phyloP scores from a whole-genome alignment of 2,888 invertebrate species.

The Drosophila sordidapex region DNA sequence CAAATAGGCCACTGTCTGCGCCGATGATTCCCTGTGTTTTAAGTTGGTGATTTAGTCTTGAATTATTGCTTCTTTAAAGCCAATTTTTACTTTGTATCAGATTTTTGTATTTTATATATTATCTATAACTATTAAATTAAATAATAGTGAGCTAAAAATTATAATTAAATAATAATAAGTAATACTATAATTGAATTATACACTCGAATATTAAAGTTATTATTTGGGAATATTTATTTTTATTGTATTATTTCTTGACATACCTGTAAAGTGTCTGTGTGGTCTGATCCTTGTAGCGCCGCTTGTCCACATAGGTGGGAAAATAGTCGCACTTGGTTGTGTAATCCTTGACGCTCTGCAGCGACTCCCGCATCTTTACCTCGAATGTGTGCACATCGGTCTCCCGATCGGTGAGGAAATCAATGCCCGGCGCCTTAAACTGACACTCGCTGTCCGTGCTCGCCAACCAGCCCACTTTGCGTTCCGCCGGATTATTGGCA shows the following conservation, averaged over 20 bases:
- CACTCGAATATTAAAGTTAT: background rate
- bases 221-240: background rate
- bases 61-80: background rate
- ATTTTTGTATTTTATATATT: background rate
- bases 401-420: slow-evolving; percentile 50
- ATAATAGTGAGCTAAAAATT: background rate
- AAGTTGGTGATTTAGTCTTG: background rate
- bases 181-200: background rate
- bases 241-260: background rate
- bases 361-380: slow-evolving; percentile 62
- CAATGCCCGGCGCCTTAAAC: slow-evolving; percentile 57
- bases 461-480: slow-evolving; percentile 45
- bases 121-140: background rate
- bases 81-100: background rate
- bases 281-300: slow-evolving; percentile 69
- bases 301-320: slow-evolving; percentile 44
- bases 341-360: slow-evolving; percentile 40
- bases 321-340: slow-evolving; percentile 63
- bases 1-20: slow-evolving; percentile 82
- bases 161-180: too few relatives aligned
- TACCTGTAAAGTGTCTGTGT: slow-evolving; percentile 84
- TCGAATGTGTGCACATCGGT: slow-evolving; percentile 65
- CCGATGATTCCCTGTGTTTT: slow-evolving; percentile 82
- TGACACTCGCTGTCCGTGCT: slow-evolving; percentile 71
- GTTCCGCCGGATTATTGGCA: slow-evolving; percentile 59